Conservation (phyloP, 2,113 vertebrate genomes). For the Sigmodon hispidus region DNA sequence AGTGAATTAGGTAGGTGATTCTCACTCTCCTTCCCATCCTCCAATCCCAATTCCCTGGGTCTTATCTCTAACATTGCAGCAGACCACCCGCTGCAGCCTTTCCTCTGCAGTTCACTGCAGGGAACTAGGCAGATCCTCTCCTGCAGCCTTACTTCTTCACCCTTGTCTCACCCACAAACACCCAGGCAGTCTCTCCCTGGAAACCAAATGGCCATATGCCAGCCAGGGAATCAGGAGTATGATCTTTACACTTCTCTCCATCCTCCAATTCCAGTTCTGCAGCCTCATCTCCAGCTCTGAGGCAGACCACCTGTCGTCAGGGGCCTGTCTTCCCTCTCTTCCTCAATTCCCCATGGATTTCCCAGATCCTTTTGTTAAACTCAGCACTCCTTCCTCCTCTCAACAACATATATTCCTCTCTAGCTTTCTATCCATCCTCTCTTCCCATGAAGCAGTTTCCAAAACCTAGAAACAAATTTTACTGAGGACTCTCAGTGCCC, state of each 20-base stretch:
- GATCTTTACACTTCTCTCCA: background rate
- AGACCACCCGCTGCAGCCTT: background rate
- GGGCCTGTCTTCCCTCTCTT: background rate
- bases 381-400: background rate
- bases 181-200: background rate
- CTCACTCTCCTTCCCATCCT: background rate
- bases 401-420: background rate
- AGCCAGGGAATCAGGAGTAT: background rate
- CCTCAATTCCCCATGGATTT: background rate
- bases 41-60: background rate
- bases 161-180: background rate
- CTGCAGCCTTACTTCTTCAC: background rate
- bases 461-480: background rate
- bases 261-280: background rate
- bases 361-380: background rate
- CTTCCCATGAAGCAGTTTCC: background rate
- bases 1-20: no score
- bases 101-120: background rate
- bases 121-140: background rate
- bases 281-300: background rate
- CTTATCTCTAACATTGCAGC: background rate
- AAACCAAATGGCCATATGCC: background rate
- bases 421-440: background rate
- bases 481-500: background rate
- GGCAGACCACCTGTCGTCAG: background rate